Conservation (phyloP, 2,888 invertebrate genomes). For the Caenorhabditis uteleia region DNA sequence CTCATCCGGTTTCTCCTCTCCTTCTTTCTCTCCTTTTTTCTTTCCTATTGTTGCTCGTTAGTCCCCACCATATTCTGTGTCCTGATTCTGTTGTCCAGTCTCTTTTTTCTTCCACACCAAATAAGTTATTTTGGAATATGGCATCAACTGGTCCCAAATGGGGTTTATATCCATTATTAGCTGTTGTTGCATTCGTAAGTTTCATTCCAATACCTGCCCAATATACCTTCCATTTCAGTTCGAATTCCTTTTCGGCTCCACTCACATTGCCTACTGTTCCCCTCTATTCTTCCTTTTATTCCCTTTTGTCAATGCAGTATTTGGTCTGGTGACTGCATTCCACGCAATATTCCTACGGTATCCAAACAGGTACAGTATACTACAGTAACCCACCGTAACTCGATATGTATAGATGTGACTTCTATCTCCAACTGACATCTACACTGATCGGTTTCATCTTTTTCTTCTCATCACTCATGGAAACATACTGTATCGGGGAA, state of each 20-base stretch:
- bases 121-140: conserved; percentile 12
- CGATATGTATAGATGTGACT: conserved; percentile 50
- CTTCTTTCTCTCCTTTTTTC: background rate
- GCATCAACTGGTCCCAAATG: conserved; percentile 60
- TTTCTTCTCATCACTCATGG: conserved; percentile 48
- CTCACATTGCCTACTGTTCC: conserved; percentile 62
- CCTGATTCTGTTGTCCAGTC: no score
- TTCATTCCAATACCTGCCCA: conserved; percentile 2
- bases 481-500: conserved; percentile 52
- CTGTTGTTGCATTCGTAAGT: conserved; percentile 60
- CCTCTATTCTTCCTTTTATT: conserved; percentile 59
- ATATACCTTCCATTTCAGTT: conserved; percentile 23
- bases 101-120: no score
- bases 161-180: conserved; percentile 63
- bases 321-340: conserved; percentile 58
- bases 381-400: background rate
- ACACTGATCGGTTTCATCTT: conserved; percentile 44
- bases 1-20: background rate
- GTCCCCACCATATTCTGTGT: no score
- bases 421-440: conserved; percentile 48
- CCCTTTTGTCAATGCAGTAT: conserved; percentile 55
- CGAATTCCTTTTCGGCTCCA: conserved; percentile 56
- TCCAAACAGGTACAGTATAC: conserved; percentile 48
- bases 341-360: conserved; percentile 60
- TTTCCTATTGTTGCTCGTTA: no score